Base-by-base conservation (phyloP, 2,113 vertebrate species). In the Diphyllodes magnificus region DNA sequence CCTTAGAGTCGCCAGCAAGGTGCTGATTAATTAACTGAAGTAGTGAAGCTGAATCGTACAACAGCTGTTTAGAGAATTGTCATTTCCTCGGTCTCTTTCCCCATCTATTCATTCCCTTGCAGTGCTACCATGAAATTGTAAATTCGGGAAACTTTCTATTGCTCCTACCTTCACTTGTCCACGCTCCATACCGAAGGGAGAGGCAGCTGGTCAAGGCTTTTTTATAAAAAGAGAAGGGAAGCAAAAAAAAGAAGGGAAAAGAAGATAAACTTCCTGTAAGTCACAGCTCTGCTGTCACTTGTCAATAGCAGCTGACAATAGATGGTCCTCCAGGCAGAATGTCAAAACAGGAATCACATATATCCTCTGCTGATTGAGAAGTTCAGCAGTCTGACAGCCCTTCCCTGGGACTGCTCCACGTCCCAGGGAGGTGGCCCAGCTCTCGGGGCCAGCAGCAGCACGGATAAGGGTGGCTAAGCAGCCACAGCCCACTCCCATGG, bases 11-110 rank as follows among this genome's bases (percentile, higher is more conserved):
- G 97, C 97, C 98, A 98, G 98, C 97, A 97, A 98, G 98, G 98
- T 98, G 97, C 98, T 98, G 98, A 98, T 98, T 98, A 98, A 98
- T 98, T 98, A 98, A 98, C 98, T 98, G 97, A 98, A 98, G 97
- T 98, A 98, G 97, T 95, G 97, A 98, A 98, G 98, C 97, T 98
- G 98, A 98, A 98, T 98, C 2, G 63, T 97, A 95, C 97, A 98
- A 97, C 98, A 98, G 98, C 98, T 98, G 98, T 98, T 98, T 97
- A 88, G 97, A 98, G 97, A 97, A 96, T 97, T 97, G 95, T 97
- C 98, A 98, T 98, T 98, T 98, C 96, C 97, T 97, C 44, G 1
- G 97, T 97, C 97, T 97, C 97, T 97, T 98, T 98, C 97, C 96
- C 95, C 96, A 94, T 97, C 97, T 97, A 96, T 97, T 97, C 97